A percentile compares a stretch with the other conserved stretches of the same genome.
phyloP scores from a whole-genome alignment of 2,797 vertebrate species.

The Sebastes trivittatus region DNA sequence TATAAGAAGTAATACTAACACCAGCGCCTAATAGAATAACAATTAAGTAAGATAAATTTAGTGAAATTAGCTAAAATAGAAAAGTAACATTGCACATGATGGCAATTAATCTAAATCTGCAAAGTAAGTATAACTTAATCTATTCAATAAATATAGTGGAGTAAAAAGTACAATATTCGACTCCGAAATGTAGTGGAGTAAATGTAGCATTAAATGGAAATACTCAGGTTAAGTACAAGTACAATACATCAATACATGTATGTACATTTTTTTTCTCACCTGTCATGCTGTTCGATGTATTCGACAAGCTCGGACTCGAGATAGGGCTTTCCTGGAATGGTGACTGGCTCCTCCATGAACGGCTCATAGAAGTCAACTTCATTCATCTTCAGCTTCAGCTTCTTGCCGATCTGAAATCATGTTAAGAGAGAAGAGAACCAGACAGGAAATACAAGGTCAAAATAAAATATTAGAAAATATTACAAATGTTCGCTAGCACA shows the following conservation, averaged over 20 bases:
- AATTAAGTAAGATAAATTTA: too few relatives aligned
- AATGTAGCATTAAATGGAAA: not conserved
- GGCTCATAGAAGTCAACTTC: constrained; percentile 93
- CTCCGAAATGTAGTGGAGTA: not conserved
- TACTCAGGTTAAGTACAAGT: not conserved
- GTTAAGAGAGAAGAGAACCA: not conserved
- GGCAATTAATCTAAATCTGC: too few relatives aligned
- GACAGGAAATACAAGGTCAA: not conserved
- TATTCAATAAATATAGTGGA: not conserved
- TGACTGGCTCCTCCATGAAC: constrained; percentile 87
- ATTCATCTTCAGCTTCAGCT: constrained; percentile 88
- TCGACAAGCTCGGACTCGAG: constrained; percentile 87
- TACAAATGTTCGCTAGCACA: too few relatives aligned
- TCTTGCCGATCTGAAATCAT: constrained; percentile 86
- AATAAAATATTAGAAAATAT: too few relatives aligned
- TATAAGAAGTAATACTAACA: too few relatives aligned
- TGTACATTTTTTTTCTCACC: constrained; percentile 77
- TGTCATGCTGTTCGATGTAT: constrained; percentile 89
- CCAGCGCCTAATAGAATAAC: too few relatives aligned
- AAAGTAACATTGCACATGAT: too few relatives aligned
- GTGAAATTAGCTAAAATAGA: too few relatives aligned
- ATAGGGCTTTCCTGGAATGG: constrained; percentile 91
- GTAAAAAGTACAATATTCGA: not conserved
- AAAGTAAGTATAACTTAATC: too few relatives aligned
- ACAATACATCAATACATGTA: not conserved